Percentiles rank a stretch among this genome's conserved stretches.
Evolutionary conservation across 1,140 invertebrate species (phyloP).

Genomic region (Caerostris extrusa): DNA sequence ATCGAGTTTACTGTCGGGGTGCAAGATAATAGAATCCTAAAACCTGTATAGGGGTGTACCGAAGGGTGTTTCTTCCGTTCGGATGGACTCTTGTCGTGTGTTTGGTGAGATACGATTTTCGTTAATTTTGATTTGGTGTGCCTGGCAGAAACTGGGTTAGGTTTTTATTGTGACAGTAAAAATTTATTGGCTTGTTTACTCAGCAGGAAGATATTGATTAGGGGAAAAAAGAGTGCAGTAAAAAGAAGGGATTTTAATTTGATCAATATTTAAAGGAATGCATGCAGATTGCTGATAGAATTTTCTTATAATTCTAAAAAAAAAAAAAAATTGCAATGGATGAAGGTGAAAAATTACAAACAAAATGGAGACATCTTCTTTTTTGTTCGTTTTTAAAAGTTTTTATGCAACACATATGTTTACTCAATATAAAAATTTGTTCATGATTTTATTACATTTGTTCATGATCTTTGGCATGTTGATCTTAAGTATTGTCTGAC

Average conservation of each 20-base stretch:
- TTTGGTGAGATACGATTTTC: slow-evolving; percentile 25
- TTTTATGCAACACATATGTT: no score
- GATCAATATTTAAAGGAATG: no score
- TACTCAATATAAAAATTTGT: no score
- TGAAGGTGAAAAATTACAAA: no score
- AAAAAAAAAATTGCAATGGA: no score
- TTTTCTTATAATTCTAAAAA: no score
- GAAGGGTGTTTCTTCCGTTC: slow-evolving; percentile 31
- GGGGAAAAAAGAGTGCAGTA: not conserved
- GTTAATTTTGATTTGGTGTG: slow-evolving; percentile 36
- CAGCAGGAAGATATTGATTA: not conserved
- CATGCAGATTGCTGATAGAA: no score
- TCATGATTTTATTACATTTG: no score
- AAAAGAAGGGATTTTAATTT: not conserved
- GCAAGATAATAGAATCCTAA: slow-evolving; percentile 57
- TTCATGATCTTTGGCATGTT: no score
- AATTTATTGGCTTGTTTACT: slow-evolving; percentile 29
- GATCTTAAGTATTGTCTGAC: no score
- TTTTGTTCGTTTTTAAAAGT: no score
- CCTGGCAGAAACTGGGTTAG: not conserved
- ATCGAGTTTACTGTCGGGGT: slow-evolving; percentile 29
- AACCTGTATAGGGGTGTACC: not conserved
- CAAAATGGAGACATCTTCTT: no score
- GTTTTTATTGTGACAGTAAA: slow-evolving; percentile 23
- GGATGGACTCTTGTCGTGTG: not conserved